Evolutionary conservation across 1,140 invertebrate species (phyloP).

Genomic region (Leptoteleia sp.): DNA sequence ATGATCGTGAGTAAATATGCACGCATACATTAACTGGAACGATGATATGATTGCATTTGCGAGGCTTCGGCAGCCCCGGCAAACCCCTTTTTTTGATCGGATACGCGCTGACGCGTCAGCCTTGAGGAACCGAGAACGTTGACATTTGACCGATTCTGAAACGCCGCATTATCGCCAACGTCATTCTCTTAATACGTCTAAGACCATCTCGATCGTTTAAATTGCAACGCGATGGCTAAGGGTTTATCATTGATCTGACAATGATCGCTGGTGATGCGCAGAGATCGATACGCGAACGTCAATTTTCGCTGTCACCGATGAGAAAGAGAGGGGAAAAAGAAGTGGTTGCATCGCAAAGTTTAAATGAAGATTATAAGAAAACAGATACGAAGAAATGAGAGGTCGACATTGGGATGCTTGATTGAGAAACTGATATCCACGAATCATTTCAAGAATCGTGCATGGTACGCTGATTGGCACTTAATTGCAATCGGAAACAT

Average conservation of each 20-base stretch:
- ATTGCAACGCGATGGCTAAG: slow-evolving; percentile 1
- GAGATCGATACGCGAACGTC: not conserved
- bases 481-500: no score
- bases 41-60: slow-evolving; percentile 44
- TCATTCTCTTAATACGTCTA: slow-evolving; percentile 7
- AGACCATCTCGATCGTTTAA: slow-evolving; percentile 2
- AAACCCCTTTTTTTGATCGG: slow-evolving; percentile 39
- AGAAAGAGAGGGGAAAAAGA: no score
- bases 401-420: no score
- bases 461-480: no score
- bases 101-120: slow-evolving; percentile 52
- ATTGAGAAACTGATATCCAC: no score
- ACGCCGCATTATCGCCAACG: slow-evolving; percentile 19
- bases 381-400: no score
- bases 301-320: slow-evolving; percentile 4
- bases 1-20: no score
- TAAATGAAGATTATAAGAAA: no score
- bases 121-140: slow-evolving; percentile 38
- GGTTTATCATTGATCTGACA: not conserved
- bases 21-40: no score
- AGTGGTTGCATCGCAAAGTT: no score
- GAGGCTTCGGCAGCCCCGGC: slow-evolving; percentile 46
- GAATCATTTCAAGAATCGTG: no score
- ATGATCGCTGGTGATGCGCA: not conserved
- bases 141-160: slow-evolving; percentile 34